Conservation (phyloP, 2,113 vertebrate genomes). For the Lipotes vexillifer region DNA sequence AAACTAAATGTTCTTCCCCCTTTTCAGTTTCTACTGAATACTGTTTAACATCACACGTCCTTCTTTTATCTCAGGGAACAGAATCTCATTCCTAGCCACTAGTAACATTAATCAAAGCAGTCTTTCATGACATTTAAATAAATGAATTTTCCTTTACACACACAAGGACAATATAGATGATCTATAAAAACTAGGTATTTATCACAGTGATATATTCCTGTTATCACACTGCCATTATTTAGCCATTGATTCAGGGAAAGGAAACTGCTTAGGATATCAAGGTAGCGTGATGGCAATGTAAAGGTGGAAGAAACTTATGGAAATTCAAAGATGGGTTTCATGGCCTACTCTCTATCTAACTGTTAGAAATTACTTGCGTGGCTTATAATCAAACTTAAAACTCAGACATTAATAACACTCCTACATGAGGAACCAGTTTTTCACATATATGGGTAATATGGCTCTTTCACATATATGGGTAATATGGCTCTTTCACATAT, state of each 20-base stretch:
- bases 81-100: constrained; percentile 47
- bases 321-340: constrained; percentile 64
- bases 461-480: too few relatives aligned
- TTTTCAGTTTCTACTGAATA: neutral
- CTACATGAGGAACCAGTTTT: constrained; percentile 54
- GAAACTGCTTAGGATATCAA: constrained; percentile 47
- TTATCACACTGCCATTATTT: constrained; percentile 62
- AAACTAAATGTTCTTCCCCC: neutral
- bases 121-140: constrained; percentile 67
- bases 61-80: constrained; percentile 21
- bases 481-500: too few relatives aligned
- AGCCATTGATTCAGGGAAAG: constrained; percentile 47
- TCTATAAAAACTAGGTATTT: constrained; percentile 59
- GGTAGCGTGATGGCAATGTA: constrained; percentile 9
- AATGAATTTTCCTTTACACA: constrained; percentile 69
- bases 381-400: constrained; percentile 55
- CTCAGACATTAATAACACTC: constrained; percentile 38
- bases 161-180: constrained; percentile 66
- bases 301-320: constrained; percentile 25
- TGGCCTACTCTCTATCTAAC: constrained; percentile 35
- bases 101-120: constrained; percentile 71
- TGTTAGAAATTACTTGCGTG: constrained; percentile 59
- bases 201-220: constrained; percentile 65
- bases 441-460: constrained; percentile 24
- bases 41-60: constrained; percentile 40